phyloP scores from a whole-genome alignment of 2,797 vertebrate species.

The Bradypodion pumilum region DNA sequence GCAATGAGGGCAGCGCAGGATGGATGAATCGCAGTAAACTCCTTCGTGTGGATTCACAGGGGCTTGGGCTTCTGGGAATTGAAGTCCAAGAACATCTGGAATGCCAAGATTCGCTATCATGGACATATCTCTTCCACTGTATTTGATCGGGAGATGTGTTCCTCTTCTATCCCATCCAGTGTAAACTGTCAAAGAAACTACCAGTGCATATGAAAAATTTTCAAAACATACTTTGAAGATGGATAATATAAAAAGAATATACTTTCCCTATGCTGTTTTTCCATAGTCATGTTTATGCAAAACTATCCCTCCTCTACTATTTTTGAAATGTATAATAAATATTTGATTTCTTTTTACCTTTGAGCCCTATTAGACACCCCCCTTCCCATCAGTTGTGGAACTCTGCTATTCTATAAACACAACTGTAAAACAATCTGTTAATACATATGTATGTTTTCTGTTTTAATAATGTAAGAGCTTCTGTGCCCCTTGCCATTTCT shows the following conservation, averaged over 20 bases:
- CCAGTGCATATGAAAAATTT: background rate
- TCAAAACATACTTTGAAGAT: background rate
- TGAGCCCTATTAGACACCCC: constrained; percentile 22
- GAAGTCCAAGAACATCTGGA: too few species aligned
- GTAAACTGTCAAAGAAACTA: background rate
- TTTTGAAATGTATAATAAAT: constrained; percentile 34
- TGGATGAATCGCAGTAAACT: too few species aligned
- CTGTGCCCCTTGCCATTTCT: constrained; percentile 39
- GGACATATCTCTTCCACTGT: background rate
- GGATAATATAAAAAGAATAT: background rate
- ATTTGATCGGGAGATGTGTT: background rate
- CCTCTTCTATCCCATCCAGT: background rate
- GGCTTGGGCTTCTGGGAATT: too few species aligned
- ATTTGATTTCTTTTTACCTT: constrained; percentile 24
- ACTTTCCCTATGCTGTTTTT: background rate
- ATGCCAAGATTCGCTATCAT: too few species aligned
- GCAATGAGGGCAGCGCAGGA: too few species aligned
- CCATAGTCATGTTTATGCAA: background rate
- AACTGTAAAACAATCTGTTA: constrained; percentile 32
- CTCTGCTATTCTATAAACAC: constrained; percentile 10
- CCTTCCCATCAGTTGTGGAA: background rate
- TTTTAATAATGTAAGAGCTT: constrained; percentile 33
- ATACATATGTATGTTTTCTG: constrained; percentile 39
- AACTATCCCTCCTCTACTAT: background rate
- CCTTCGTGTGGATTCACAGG: too few species aligned